phyloP scores from a whole-genome alignment of 2,113 vertebrate species.

The Emydocephalus ijimae region DNA sequence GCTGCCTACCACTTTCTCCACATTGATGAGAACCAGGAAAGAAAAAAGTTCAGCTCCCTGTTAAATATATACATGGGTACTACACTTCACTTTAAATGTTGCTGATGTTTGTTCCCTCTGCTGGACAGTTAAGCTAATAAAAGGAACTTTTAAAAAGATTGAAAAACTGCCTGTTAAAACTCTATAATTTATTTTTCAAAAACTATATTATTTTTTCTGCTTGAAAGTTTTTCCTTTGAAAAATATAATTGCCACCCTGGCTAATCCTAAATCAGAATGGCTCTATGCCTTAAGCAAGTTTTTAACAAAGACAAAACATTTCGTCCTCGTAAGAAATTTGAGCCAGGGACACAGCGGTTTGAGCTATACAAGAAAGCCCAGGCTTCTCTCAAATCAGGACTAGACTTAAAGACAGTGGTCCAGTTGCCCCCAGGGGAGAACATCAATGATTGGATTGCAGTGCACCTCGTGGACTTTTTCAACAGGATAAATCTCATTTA shows the following conservation, averaged over 20 bases:
- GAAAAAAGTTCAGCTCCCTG: not conserved
- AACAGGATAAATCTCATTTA: slow-evolving; percentile 98
- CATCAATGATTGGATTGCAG: slow-evolving; percentile 93
- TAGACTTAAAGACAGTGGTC: slow-evolving; percentile 91
- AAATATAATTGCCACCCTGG: slow-evolving; percentile 19
- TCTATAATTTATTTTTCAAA: slow-evolving; percentile 27
- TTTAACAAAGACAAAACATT: slow-evolving; percentile 98
- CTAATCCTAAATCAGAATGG: slow-evolving; percentile 70
- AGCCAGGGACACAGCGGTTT: slow-evolving; percentile 92
- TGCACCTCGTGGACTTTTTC: slow-evolving; percentile 97
- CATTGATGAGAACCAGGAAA: not conserved
- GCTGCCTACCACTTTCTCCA: not conserved
- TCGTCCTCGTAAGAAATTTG: slow-evolving; percentile 89
- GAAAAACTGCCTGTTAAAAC: not conserved
- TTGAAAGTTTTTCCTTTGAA: slow-evolving; percentile 15
- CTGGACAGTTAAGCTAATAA: not conserved
- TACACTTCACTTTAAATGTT: not conserved
- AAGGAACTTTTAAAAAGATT: not conserved
- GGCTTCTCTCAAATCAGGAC: slow-evolving; percentile 91
- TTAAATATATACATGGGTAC: not conserved
- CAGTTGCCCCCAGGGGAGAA: slow-evolving; percentile 87
- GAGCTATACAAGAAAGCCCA: slow-evolving; percentile 97
- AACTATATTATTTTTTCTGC: slow-evolving; percentile 14
- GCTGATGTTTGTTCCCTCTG: not conserved
- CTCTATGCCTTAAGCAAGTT: slow-evolving; percentile 93